Evolutionary conservation across 2,113 vertebrate genomes (phyloP), one percentile per base, ranked within the genome.

Genomic region (Coregonus clupeaformis): DNA sequence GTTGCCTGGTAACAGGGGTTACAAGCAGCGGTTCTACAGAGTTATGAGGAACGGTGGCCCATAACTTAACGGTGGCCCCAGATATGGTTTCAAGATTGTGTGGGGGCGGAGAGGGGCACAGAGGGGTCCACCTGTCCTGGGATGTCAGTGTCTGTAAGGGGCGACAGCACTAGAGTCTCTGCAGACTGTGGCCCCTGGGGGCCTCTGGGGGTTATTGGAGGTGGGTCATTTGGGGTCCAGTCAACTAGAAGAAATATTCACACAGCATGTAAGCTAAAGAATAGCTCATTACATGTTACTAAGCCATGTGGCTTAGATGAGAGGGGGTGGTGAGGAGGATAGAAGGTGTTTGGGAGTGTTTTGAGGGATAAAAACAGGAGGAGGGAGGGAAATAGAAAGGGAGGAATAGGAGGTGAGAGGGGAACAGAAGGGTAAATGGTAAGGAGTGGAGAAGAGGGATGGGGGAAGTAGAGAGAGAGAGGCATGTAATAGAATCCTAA

Each of bases 121-220:
- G 88, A 75, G 82, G 74, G 81, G 84, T 89, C 92, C 92, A 93
- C 91, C 92, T 94, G 93, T 92, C 88, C 80, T 75, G 80, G 84
- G 90, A 87, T 81, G 91, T 93, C 91, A 92, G 87, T 80, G 68
- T 72, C 69, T 67, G 77, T 65, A 71, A 87, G 81, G 80, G 86
- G 82, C 77, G 81, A 80, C 77, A 73, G 72, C 27, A 29, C 24
- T 9, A 29, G 24, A 16, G 30, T 7, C 30, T 68, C 9, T 20
- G 36, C 36, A n/a, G 66, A 77, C 69, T 55, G 69, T 32, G 68
- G 70, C 22, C 4, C 75, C 42, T 73, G 20, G 24, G 64, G 76
- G 69, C 71, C 77, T 80, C 81, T 14, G 3, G 70, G 62, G 78
- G 36, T 18, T 71, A 4, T 49, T 74, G 69, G 36, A 25, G 36